Base-by-base conservation (phyloP, 2,113 vertebrate genomes). In the Saccopteryx leptura region DNA sequence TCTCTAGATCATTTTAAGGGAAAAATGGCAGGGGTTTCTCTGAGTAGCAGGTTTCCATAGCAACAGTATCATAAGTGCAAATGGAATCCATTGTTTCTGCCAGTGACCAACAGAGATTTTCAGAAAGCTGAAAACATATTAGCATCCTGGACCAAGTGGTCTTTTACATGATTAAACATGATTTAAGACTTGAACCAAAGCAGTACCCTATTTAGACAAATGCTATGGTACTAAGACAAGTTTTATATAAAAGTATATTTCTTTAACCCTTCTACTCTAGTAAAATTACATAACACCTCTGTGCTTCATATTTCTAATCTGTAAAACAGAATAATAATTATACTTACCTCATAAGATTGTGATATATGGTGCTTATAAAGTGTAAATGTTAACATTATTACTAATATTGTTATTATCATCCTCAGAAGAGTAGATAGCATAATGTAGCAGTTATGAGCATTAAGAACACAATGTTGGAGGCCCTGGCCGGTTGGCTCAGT, bases 1-100 rank as follows among this genome's bases (percentile, higher is more conserved):
- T 91, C 26, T 88, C 61, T 46, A 39, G 56, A 66, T 72, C 65
- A 61, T 23, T 54, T 3, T 69, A 65, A 92, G 23, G 61, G 93
- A 18, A 94, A 31, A 68, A 76, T 81, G 65, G 33, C 60, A 92
- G 31, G 50, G 21, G 79, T 52, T 84, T 63, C 52, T 39, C 50
- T 26, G 86, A 83, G 80, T 71, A 69, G 58, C 52, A 79, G 56
- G 79, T 97, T 96, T 69, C 86, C 92, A 97, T 93, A 85, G 93
- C 81, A 93, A 94, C 94, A n/a, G 21, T 61, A 82, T 60, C 85
- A 56, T 21, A 88, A 71, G 61, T 63, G 52, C 74, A 82, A 88
- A 66, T 33, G 54, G 13, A 81, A 56, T 56, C 33, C 6, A 58
- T 84, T 82, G 65, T 93, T 52, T 82, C 68, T 85, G 56, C 68